Evolutionary conservation across 1,140 invertebrate species (phyloP).

Genomic region (roundworm (Caenorhabditis elegans)): WBcel235 BX284604.4:2038501-2039000

Average conservation of each 20-base stretch:
- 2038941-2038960: conserved; percentile 1
- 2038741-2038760: conserved; percentile 2
- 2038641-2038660: too few relatives aligned
- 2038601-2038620: too few relatives aligned
- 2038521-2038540: too few relatives aligned
- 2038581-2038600: too few relatives aligned
- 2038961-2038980: too few relatives aligned
- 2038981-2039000: neutral
- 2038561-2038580: too few relatives aligned
- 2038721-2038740: neutral
- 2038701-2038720: too few relatives aligned
- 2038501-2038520: too few relatives aligned
- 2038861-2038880: conserved; percentile 24
- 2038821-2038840: conserved; percentile 35
- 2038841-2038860: conserved; percentile 47
- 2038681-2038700: too few relatives aligned
- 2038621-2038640: too few relatives aligned
- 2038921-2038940: conserved; percentile 12
- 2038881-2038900: neutral
- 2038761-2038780: neutral
- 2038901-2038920: conserved; percentile 5
- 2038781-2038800: conserved; percentile 29
- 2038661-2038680: too few relatives aligned
- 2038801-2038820: neutral
- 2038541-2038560: too few relatives aligned